Evolutionary conservation across 2,113 vertebrate species (phyloP).

Genomic region (Toxotes chatareus): DNA sequence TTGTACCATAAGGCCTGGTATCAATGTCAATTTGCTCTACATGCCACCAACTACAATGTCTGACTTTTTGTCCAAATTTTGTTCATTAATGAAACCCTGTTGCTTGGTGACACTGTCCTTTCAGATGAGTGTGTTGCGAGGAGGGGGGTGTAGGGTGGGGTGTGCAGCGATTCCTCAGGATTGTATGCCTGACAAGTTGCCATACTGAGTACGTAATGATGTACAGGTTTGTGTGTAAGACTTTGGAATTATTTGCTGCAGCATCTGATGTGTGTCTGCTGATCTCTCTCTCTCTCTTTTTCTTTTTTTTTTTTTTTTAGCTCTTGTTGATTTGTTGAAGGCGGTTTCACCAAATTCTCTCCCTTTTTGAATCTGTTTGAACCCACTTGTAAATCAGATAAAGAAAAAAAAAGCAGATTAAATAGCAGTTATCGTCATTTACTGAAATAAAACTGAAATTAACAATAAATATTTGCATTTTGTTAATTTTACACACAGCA

Average conservation of each 20-base stretch:
- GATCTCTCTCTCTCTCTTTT: constrained; percentile 1
- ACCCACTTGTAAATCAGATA: constrained; percentile 81
- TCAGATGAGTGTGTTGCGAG: neutral
- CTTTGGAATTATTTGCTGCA: constrained; percentile 21
- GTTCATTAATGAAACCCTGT: neutral
- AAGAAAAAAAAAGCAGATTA: constrained; percentile 62
- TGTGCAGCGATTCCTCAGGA: constrained; percentile 23
- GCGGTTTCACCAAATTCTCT: constrained; percentile 40
- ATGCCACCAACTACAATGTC: constrained; percentile 24
- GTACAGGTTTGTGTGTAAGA: constrained; percentile 29
- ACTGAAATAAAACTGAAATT: constrained; percentile 81
- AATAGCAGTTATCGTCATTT: constrained; percentile 79
- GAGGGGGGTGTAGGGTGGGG: neutral
- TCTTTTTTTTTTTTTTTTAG: neutral
- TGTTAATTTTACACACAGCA: constrained; percentile 43
- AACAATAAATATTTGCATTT: constrained; percentile 65
- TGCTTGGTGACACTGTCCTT: neutral
- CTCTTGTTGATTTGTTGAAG: constrained; percentile 39
- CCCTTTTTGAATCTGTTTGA: constrained; percentile 70
- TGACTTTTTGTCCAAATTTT: neutral
- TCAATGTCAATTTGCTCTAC: neutral
- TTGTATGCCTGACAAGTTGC: neutral
- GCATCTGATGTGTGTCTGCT: constrained; percentile 34
- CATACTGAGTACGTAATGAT: too few relatives aligned
- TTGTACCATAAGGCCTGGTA: constrained; percentile 5